These are phyloP conservation scores for Menidia beryllina DNA, from an alignment of 2,113 vertebrate species.

Conservation along the genomic window DNA sequence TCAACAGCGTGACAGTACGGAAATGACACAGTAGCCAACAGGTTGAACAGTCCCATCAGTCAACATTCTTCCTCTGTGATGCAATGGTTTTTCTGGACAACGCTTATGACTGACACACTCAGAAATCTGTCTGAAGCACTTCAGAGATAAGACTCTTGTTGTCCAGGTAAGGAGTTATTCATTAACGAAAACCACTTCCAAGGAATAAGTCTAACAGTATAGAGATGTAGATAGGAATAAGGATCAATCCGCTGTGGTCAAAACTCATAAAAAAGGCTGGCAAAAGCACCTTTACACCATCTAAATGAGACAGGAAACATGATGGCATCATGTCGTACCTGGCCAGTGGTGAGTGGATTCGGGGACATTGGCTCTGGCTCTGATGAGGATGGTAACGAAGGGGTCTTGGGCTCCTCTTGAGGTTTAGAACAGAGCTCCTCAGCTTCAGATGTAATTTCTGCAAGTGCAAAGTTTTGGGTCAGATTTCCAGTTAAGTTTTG, in stretches of 20 bases:
- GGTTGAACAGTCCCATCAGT: conserved; percentile 46
- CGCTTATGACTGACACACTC: conserved; percentile 40
- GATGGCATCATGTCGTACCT: conserved; percentile 61
- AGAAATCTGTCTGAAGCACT: conserved; percentile 17
- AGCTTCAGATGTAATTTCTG: conserved; percentile 95
- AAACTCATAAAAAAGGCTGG: too few relatives aligned
- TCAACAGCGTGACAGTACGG: neutral
- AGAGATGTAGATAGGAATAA: neutral
- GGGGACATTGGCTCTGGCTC: conserved; percentile 62
- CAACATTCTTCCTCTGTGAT: conserved; percentile 66
- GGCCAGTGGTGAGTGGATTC: conserved; percentile 39
- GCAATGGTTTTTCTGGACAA: conserved; percentile 48
- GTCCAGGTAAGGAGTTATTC: conserved; percentile 17
- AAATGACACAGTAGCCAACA: conserved; percentile 29
- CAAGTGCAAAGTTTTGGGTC: conserved; percentile 16
- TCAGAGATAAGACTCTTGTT: conserved; percentile 8
- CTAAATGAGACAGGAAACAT: too few relatives aligned
- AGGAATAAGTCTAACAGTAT: neutral
- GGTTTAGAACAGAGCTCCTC: conserved; percentile 93
- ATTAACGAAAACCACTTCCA: neutral
- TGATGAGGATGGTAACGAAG: conserved; percentile 48
- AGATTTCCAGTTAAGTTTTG: conserved; percentile 27
- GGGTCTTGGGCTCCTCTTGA: conserved; percentile 86
- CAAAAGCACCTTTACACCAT: too few relatives aligned
- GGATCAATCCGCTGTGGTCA: neutral